These are phyloP conservation scores for Cyclargus thomasi DNA, from an alignment of 1,140 invertebrate species.

Conservation along the genomic window DNA sequence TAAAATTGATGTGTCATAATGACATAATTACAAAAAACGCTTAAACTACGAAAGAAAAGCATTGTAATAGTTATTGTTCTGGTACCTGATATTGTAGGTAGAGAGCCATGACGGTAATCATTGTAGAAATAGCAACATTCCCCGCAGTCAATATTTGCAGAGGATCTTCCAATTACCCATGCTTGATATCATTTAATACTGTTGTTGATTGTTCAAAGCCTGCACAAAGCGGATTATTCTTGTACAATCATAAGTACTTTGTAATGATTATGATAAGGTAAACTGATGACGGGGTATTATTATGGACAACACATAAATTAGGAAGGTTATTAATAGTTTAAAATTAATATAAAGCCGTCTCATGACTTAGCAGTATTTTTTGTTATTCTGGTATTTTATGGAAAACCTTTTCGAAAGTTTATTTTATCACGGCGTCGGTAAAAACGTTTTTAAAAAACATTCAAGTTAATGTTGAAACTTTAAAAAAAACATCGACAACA, in stretches of 20 bases:
- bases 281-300: background rate
- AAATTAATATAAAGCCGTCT: too few relatives aligned
- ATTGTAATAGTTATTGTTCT: background rate
- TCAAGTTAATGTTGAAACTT: background rate
- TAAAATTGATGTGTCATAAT: too few relatives aligned
- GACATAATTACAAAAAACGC: too few relatives aligned
- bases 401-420: too few relatives aligned
- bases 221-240: background rate
- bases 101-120: background rate
- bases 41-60: background rate
- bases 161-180: constrained; percentile 25
- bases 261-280: background rate
- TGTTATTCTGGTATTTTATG: too few relatives aligned
- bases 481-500: background rate
- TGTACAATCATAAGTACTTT: constrained; percentile 3
- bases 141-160: constrained; percentile 24
- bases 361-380: too few relatives aligned
- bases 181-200: constrained; percentile 18
- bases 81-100: background rate
- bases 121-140: constrained; percentile 4
- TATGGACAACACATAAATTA: background rate
- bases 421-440: too few relatives aligned
- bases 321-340: too few relatives aligned
- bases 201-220: constrained; percentile 7
- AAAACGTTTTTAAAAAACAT: background rate